Evolutionary conservation across 2,113 vertebrate species (phyloP), one percentile per base, ranked within the genome.

Genomic region (Tiliqua scincoides): DNA sequence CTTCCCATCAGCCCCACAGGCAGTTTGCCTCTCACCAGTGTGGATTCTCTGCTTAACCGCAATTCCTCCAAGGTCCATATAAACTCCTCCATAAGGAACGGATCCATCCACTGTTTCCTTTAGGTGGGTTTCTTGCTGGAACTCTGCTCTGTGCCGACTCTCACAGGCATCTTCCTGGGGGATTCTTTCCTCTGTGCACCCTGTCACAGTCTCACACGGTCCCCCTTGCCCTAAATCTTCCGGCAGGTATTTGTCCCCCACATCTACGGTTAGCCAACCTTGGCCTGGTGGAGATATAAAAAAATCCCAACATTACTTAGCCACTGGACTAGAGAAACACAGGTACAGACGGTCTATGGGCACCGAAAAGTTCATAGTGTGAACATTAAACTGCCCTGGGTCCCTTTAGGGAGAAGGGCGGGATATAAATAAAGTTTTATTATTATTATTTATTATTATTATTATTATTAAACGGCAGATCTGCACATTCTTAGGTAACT

Each of bases 141-240:
- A 21, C 32, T 78, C 6, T 6, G 37, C 8, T 59, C 17, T 83
- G 6, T 21, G 17, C 54, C 3, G 82, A 63, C 35, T 18, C 14
- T 3, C 6, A 18, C 32, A 12, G 57, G 6, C 23, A 25, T 37
- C 32, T 54, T 17, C 32, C 1, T 3, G 30, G 30, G 35, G 30
- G 14, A 72, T 30, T 14, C 4, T 15, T 61, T 43, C n/a, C 30
- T 54, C 62, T 20, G 32, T 0, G 1, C 61, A 14, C 14, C 3
- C 62, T 8, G 20, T 3, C 2, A 35, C 1, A 1, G 17, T 37
- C 8, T 4, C 21, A 2, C 6, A 11, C 12, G n/a, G 32, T 30
- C 35, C n/a, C n/a, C 2, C 62, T 54, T 35, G 14, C 12, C 37
- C 30, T 35, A n/a, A 71, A 35, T 52, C 40, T 67, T 76, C 40